Evolutionary conservation across 2,797 vertebrate species (phyloP).

Genomic region (Brachyalestes nurse): DNA sequence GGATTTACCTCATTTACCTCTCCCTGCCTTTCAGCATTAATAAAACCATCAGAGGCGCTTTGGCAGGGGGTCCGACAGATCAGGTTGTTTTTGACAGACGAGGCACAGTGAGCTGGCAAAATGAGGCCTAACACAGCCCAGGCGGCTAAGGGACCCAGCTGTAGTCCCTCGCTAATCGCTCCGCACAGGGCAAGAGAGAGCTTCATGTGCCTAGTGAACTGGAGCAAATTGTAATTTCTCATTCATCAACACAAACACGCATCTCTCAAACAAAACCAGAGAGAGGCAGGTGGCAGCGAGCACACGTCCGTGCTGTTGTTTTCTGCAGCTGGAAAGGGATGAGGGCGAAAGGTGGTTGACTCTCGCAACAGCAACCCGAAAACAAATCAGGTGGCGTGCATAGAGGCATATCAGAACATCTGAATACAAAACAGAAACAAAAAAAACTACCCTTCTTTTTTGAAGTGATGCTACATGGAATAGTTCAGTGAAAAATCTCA

Average conservation of each 20-base stretch:
- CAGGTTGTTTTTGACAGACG: constrained; percentile 32
- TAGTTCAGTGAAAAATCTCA: too few relatives aligned
- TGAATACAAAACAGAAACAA: background rate
- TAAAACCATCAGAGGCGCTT: constrained; percentile 28
- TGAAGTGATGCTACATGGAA: background rate
- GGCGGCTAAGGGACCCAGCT: constrained; percentile 24
- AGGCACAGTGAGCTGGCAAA: constrained; percentile 63
- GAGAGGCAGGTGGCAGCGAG: constrained; percentile 28
- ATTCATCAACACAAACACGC: constrained; percentile 16
- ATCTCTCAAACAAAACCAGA: constrained; percentile 7
- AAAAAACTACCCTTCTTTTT: background rate
- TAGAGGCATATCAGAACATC: constrained; percentile 59
- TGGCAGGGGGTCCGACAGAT: background rate
- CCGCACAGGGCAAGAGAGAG: background rate
- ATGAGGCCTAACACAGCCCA: constrained; percentile 54
- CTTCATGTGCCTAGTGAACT: background rate
- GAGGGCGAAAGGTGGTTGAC: constrained; percentile 42
- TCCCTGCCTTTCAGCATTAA: constrained; percentile 35
- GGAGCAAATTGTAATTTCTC: constrained; percentile 6
- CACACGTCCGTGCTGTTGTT: constrained; percentile 5
- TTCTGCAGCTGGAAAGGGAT: constrained; percentile 10
- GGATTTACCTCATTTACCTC: constrained; percentile 21
- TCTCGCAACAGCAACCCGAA: constrained; percentile 57
- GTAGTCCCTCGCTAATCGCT: constrained; percentile 10
- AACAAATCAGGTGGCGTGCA: constrained; percentile 63